Conservation (phyloP, 2,113 vertebrate species). For the Patagioenas fasciata region DNA sequence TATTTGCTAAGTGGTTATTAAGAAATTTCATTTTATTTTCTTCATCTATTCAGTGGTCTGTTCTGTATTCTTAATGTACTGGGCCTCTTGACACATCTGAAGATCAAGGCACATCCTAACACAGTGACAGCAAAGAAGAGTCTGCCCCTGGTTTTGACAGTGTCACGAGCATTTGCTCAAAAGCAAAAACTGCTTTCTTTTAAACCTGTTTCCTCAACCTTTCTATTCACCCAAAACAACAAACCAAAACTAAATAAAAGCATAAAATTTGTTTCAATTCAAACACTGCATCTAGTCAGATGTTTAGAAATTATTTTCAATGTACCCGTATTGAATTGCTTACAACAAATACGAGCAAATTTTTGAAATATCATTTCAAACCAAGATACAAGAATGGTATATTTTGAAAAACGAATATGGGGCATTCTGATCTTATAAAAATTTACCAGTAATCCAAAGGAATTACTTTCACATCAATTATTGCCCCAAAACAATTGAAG, state of each 20-base stretch:
- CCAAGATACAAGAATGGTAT: background rate
- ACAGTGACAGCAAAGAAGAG: background rate
- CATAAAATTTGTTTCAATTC: background rate
- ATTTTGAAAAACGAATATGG: background rate
- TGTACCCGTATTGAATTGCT: background rate
- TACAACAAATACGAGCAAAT: background rate
- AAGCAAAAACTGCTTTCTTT: background rate
- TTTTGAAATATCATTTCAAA: background rate
- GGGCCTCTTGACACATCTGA: background rate
- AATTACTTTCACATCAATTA: background rate
- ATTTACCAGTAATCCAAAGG: background rate
- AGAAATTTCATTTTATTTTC: background rate
- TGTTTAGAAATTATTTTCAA: background rate
- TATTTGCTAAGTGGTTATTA: background rate
- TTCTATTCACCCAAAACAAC: background rate
- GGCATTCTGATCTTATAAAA: background rate
- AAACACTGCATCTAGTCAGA: background rate
- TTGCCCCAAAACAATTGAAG: background rate
- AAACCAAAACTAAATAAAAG: background rate
- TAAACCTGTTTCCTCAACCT: background rate
- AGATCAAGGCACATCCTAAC: background rate
- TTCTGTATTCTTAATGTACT: background rate
- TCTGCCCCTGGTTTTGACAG: background rate
- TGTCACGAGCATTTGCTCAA: background rate
- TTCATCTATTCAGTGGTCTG: background rate